Percentiles rank a stretch among this genome's conserved stretches.
Conservation (phyloP, 1,140 invertebrate species). For the Laodelphax striatellus region DNA sequence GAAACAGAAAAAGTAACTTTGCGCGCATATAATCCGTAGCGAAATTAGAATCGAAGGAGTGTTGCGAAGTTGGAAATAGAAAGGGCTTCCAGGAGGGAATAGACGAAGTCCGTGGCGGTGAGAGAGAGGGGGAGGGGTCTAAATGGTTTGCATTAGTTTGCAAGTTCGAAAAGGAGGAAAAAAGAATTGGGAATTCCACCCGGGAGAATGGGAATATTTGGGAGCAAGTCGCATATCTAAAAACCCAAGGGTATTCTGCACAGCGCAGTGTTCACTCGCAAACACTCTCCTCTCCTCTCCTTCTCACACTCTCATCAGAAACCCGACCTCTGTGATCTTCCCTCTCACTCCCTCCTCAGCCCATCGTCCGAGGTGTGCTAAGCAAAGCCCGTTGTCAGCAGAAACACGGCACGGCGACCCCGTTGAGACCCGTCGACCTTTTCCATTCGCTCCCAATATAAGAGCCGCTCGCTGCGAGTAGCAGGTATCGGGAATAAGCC, state of each 20-base stretch:
- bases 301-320: background rate
- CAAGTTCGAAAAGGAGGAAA: background rate
- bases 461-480: no score
- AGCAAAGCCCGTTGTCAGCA: constrained; percentile 1
- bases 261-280: background rate
- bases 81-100: background rate
- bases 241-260: background rate
- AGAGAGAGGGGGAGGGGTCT: background rate
- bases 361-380: no score
- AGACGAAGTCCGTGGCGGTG: background rate
- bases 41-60: no score
- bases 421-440: background rate
- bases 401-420: background rate
- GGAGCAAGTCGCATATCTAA: constrained; percentile 1
- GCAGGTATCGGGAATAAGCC: no score
- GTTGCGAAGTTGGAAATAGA: no score
- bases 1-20: no score
- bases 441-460: background rate
- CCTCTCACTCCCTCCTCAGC: background rate
- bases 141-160: constrained; percentile 3
- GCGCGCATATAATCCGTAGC: no score
- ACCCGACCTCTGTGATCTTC: background rate
- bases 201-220: constrained; percentile 1
- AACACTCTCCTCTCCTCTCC: background rate
- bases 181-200: background rate